A percentile compares a stretch with the other conserved stretches of the same genome.
Conservation (phyloP, 2,797 vertebrate species). For the Pterois miles region DNA sequence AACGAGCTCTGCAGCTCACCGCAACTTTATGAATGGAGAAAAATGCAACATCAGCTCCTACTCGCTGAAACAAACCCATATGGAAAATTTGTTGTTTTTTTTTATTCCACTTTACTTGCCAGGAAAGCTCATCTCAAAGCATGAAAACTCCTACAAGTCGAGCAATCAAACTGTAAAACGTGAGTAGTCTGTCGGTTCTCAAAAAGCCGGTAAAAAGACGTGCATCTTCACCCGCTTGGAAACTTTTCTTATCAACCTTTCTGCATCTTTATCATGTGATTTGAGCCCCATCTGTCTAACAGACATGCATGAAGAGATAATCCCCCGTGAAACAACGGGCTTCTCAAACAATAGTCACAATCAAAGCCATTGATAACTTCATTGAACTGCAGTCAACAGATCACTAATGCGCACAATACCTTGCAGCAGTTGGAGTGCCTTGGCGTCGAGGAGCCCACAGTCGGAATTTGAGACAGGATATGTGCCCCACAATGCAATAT, state of each 20-base stretch:
- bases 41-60: conserved; percentile 47
- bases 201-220: conserved; percentile 48
- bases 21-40: conserved; percentile 76
- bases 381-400: conserved; percentile 33
- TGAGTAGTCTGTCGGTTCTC: conserved; percentile 10
- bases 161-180: conserved; percentile 30
- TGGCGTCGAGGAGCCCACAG: conserved; percentile 79
- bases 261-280: conserved; percentile 1
- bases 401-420: conserved; percentile 71
- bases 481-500: conserved; percentile 81
- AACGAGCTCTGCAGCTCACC: conserved; percentile 35
- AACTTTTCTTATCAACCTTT: conserved; percentile 1
- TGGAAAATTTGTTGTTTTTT: neutral
- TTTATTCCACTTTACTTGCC: conserved; percentile 1
- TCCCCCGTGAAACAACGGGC: conserved; percentile 49
- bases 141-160: neutral
- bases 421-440: conserved; percentile 73
- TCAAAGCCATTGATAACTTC: conserved; percentile 52
- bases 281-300: neutral
- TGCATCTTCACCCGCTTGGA: neutral
- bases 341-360: conserved; percentile 56
- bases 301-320: conserved; percentile 40
- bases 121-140: conserved; percentile 8
- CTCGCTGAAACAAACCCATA: conserved; percentile 12
- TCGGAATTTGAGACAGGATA: conserved; percentile 83